These are phyloP conservation scores for Heliangelus exortis DNA, from an alignment of 2,797 vertebrate genomes.

Conservation along the genomic window DNA sequence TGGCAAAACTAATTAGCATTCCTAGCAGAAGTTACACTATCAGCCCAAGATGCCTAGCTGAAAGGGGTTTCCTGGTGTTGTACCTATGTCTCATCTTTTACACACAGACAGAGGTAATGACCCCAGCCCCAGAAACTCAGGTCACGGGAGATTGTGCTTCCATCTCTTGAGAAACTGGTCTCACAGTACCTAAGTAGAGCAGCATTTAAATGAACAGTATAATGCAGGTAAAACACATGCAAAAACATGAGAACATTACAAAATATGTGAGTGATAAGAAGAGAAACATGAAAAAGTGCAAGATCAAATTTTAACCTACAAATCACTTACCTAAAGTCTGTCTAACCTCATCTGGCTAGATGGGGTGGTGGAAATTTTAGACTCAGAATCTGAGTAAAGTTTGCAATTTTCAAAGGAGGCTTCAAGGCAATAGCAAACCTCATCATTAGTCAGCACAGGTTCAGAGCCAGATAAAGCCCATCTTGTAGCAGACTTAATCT, in stretches of 20 bases:
- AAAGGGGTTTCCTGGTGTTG: neutral
- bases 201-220: neutral
- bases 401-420: neutral
- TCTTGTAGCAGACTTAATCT: neutral
- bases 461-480: neutral
- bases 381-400: neutral
- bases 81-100: neutral
- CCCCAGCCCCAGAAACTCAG: neutral
- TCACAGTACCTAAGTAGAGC: neutral
- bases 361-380: neutral
- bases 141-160: neutral
- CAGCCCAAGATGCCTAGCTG: neutral
- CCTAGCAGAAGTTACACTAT: neutral
- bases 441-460: rapidly evolving
- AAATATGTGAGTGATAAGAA: neutral
- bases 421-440: neutral
- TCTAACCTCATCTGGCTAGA: neutral
- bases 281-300: neutral
- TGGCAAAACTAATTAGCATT: neutral
- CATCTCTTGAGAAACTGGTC: neutral
- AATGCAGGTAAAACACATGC: neutral
- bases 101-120: neutral
- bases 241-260: neutral
- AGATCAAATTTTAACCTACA: neutral
- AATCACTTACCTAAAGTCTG: neutral